Conservation (phyloP, 1,140 invertebrate species). For the Cryptotermes secundus region DNA sequence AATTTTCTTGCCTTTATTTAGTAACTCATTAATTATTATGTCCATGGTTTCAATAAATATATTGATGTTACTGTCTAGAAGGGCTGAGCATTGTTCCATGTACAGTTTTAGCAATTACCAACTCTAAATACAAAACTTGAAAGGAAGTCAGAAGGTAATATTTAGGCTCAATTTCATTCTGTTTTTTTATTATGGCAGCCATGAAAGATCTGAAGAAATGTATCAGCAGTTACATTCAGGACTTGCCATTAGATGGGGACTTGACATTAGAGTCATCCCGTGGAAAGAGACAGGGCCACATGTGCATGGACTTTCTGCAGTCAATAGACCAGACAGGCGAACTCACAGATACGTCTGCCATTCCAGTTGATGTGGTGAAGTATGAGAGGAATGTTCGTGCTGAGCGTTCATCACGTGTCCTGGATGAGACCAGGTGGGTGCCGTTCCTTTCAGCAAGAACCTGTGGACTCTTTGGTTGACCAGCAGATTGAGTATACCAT, state of each 20-base stretch:
- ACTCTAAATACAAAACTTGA: no score
- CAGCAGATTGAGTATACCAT: no score
- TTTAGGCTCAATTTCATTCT: no score
- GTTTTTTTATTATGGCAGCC: not conserved
- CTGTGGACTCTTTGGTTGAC: no score
- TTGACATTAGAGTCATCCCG: not conserved
- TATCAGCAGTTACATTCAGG: not conserved
- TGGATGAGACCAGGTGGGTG: conserved; percentile 44
- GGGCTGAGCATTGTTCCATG: no score
- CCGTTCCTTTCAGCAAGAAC: no score
- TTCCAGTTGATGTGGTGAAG: conserved; percentile 39
- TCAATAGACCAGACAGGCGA: conserved; percentile 32
- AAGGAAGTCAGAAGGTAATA: no score
- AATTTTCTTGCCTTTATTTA: no score
- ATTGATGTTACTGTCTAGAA: no score
- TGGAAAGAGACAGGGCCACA: not conserved
- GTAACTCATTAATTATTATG: no score
- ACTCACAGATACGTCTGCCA: conserved; percentile 2
- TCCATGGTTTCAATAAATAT: no score
- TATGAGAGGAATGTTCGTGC: conserved; percentile 38
- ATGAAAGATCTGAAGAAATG: conserved; percentile 19
- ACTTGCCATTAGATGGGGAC: not conserved
- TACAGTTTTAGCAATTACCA: no score
- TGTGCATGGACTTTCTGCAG: conserved; percentile 25
- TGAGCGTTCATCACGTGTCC: conserved; percentile 46